A percentile compares a stretch with the other conserved stretches of the same genome.
These are phyloP conservation scores for Rotaria socialis DNA, from an alignment of 2,888 invertebrate genomes.

Conservation along the genomic window DNA sequence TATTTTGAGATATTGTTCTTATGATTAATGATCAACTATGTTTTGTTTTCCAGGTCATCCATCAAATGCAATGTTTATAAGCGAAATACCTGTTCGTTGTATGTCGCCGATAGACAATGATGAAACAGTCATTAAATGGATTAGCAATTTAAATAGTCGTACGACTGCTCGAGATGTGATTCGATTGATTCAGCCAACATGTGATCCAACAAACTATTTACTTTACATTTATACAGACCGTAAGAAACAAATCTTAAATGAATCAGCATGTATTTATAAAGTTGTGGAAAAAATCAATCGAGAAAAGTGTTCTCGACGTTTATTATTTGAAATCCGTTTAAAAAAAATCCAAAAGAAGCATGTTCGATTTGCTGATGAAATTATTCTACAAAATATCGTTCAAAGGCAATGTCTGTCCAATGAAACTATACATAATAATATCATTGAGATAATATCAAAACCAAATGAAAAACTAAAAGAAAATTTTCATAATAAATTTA, in stretches of 20 bases:
- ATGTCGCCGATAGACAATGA: neutral
- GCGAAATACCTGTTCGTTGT: slow-evolving; percentile 24
- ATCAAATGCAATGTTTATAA: slow-evolving; percentile 15
- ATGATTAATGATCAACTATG: no score
- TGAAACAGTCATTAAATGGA: neutral
- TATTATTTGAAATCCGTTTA: neutral
- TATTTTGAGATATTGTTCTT: no score
- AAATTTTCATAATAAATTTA: neutral
- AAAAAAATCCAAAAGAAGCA: neutral
- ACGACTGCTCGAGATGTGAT: slow-evolving; percentile 1
- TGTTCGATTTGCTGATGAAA: slow-evolving; percentile 23
- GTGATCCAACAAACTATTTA: neutral
- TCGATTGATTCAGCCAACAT: neutral
- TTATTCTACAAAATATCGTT: neutral
- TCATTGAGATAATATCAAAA: neutral
- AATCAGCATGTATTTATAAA: neutral
- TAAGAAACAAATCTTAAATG: neutral
- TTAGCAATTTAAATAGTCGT: neutral
- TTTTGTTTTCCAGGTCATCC: neutral
- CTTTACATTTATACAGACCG: neutral
- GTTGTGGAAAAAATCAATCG: neutral
- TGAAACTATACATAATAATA: neutral
- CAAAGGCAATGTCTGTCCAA: neutral
- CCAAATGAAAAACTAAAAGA: neutral
- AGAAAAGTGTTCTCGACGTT: neutral